Conservation (phyloP, 53 echinoderm and acorn worm species). For the Luidia sarsii region DNA sequence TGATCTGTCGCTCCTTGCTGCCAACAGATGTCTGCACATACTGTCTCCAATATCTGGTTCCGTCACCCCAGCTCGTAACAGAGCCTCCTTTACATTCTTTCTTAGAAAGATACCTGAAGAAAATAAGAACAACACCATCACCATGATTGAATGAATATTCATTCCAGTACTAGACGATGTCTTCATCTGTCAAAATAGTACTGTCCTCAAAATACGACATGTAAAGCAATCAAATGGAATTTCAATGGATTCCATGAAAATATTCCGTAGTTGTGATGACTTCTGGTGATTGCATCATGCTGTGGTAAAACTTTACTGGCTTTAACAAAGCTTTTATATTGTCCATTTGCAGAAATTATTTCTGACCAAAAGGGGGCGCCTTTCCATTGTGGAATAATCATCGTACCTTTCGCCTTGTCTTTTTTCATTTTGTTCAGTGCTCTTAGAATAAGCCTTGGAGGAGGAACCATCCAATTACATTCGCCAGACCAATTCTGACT, state of each 20-base stretch:
- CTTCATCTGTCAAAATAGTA: neutral
- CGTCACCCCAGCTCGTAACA: neutral
- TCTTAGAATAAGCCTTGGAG: constrained; percentile 5
- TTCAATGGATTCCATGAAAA: neutral
- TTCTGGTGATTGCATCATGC: neutral
- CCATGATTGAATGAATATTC: too few species aligned
- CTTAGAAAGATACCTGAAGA: constrained; percentile 17
- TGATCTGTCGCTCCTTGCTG: constrained; percentile 35
- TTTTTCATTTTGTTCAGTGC: constrained; percentile 8
- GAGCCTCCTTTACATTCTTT: neutral
- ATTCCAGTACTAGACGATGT: too few species aligned
- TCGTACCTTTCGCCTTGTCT: constrained; percentile 15
- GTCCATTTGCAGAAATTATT: neutral
- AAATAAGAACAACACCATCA: neutral
- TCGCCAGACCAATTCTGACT: neutral
- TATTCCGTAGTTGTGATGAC: constrained; percentile 29
- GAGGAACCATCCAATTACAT: neutral
- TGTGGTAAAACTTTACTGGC: neutral
- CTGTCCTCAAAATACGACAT: neutral
- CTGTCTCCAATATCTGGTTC: constrained; percentile 1
- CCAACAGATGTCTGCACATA: constrained; percentile 13
- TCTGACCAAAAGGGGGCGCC: constrained; percentile 39
- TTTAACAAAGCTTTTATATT: neutral
- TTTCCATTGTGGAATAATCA: constrained; percentile 41
- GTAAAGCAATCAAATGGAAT: constrained; percentile 31